Percentiles rank a stretch among this genome's conserved stretches.
phyloP scores from a whole-genome alignment of 1,140 invertebrate genomes.

The Wasmannia auropunctata region DNA sequence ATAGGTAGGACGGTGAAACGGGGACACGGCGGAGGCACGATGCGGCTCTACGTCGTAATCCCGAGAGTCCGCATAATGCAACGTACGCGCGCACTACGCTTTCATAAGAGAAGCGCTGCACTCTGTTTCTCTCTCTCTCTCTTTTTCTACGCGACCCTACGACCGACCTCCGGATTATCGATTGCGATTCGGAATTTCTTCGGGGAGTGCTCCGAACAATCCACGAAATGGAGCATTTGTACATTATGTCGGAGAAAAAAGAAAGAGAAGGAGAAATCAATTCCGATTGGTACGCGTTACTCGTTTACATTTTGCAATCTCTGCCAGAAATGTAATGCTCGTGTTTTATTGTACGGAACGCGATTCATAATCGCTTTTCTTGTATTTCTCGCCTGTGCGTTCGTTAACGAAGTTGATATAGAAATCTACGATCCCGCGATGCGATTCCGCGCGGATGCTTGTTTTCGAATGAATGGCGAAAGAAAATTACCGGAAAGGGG shows the following conservation, averaged over 20 bases:
- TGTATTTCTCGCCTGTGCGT: neutral
- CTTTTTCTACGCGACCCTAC: neutral
- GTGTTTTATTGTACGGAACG: neutral
- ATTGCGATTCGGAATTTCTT: slow-evolving; percentile 32
- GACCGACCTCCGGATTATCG: slow-evolving; percentile 24
- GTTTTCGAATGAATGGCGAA: slow-evolving; percentile 22
- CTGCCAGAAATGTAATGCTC: neutral
- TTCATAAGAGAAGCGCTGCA: neutral
- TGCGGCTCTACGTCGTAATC: slow-evolving; percentile 27
- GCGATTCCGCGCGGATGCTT: neutral
- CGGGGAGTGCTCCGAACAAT: slow-evolving; percentile 5
- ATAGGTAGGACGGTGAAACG: neutral
- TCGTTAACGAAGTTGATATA: neutral
- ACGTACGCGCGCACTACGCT: slow-evolving; percentile 24
- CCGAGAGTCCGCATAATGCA: slow-evolving; percentile 43
- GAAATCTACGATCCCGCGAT: neutral
- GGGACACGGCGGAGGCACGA: neutral
- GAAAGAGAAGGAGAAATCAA: neutral
- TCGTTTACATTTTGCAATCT: neutral
- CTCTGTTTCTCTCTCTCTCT: too few relatives aligned
- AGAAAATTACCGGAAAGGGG: slow-evolving; percentile 6
- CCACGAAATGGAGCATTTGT: slow-evolving; percentile 2
- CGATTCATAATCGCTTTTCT: neutral
- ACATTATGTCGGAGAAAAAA: neutral
- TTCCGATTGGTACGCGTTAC: neutral